phyloP scores from a whole-genome alignment of 2,113 vertebrate species.

The Circaetus cinerascens region DNA sequence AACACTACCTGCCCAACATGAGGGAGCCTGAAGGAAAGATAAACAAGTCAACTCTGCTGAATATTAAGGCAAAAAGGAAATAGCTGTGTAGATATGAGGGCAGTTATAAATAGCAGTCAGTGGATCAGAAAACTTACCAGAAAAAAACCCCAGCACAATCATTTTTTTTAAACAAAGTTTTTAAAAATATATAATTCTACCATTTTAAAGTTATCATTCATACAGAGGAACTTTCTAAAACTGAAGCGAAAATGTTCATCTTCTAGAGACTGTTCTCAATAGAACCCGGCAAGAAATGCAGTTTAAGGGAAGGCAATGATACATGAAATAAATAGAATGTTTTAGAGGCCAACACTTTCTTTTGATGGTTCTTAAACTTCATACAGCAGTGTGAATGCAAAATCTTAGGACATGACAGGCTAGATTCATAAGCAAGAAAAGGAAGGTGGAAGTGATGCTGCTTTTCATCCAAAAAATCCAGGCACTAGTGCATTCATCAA shows the following conservation, averaged over 20 bases:
- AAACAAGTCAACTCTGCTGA: neutral
- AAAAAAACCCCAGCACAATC: fast-evolving
- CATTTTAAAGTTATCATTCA: neutral
- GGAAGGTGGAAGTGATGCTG: neutral
- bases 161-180: neutral
- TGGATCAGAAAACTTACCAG: neutral
- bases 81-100: neutral
- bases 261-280: neutral
- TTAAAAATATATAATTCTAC: neutral
- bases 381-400: neutral
- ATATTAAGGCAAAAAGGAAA: neutral
- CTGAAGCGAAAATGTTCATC: neutral
- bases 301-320: neutral
- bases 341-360: neutral
- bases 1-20: neutral
- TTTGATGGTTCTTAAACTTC: neutral
- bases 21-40: neutral
- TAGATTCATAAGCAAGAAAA: neutral
- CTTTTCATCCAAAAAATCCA: neutral
- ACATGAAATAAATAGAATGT: neutral
- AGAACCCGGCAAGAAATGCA: neutral
- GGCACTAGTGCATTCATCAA: neutral
- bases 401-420: neutral
- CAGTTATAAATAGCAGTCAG: neutral
- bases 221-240: neutral